Conservation (phyloP, 2,888 invertebrate genomes). For the Tryphoninae sp. region DNA sequence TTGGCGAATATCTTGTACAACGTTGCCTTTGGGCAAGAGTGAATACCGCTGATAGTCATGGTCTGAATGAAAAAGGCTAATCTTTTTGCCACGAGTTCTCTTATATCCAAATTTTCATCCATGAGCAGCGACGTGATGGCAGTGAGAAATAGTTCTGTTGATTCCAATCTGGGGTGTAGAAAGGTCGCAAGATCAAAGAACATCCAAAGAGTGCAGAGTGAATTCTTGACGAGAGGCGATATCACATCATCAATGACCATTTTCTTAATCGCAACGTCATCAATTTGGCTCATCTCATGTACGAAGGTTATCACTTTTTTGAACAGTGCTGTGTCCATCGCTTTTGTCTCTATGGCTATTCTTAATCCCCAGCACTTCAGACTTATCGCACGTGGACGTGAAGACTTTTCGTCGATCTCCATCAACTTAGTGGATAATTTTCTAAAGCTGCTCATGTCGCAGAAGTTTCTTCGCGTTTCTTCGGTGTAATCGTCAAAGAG, state of each 20-base stretch:
- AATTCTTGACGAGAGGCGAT: no score
- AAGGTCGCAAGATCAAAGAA: no score
- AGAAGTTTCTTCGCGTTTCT: no score
- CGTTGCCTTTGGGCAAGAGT: slow-evolving; percentile 27
- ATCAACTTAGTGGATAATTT: background rate
- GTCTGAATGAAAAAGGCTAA: no score
- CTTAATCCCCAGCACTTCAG: slow-evolving; percentile 8
- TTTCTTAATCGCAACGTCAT: background rate
- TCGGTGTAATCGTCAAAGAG: background rate
- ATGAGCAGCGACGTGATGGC: slow-evolving; percentile 82
- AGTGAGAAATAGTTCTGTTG: slow-evolving; percentile 73
- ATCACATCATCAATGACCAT: no score
- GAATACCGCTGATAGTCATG: no score
- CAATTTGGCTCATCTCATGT: no score
- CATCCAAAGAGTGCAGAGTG: no score
- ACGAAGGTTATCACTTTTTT: no score
- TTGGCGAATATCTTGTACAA: slow-evolving; percentile 30
- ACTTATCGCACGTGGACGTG: background rate
- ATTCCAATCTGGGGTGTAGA: no score
- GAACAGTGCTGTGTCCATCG: no score
- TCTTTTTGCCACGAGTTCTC: slow-evolving; percentile 70
- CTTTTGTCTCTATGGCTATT: background rate
- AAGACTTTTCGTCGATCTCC: slow-evolving; percentile 10
- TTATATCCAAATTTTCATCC: slow-evolving; percentile 83
- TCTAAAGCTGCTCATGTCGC: background rate